A percentile compares a stretch with the other conserved stretches of the same genome.
Conservation (phyloP, 35 echinoderm and acorn worm genomes). For the Eucidaris tribuloides region DNA sequence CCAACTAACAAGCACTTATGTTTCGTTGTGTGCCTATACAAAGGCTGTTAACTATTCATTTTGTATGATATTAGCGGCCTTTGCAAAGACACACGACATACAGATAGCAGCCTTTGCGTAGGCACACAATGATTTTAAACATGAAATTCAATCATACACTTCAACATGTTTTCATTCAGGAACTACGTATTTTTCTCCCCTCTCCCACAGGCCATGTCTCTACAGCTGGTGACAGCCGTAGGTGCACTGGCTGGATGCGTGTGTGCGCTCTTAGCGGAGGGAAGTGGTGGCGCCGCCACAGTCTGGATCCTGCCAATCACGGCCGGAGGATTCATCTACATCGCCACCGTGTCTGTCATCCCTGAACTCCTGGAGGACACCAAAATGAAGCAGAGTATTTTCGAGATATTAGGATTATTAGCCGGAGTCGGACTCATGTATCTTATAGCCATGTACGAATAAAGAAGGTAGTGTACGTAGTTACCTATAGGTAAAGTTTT, state of each 20-base stretch:
- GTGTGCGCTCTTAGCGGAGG: constrained; percentile 80
- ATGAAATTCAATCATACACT: too few relatives aligned
- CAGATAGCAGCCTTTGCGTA: too few relatives aligned
- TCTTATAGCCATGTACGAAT: constrained; percentile 78
- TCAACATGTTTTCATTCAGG: too few relatives aligned
- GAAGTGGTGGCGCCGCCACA: constrained; percentile 57
- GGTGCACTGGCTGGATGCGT: constrained; percentile 85
- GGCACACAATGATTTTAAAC: too few relatives aligned
- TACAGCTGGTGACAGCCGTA: constrained; percentile 81
- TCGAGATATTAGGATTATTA: constrained; percentile 68
- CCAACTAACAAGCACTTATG: too few relatives aligned
- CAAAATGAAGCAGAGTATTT: constrained; percentile 55
- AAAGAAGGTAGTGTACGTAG: background rate
- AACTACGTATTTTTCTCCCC: background rate
- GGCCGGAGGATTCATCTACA: constrained; percentile 96
- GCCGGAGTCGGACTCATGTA: constrained; percentile 74
- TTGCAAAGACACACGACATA: too few relatives aligned
- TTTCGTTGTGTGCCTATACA: too few relatives aligned
- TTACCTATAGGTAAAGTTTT: too few relatives aligned
- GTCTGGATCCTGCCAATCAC: constrained; percentile 85
- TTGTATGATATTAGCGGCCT: too few relatives aligned
- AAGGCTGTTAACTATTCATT: too few relatives aligned
- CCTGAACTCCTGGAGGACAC: constrained; percentile 80
- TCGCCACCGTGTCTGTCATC: constrained; percentile 88
- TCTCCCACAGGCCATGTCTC: constrained; percentile 83